Evolutionary conservation across 1,140 invertebrate species (phyloP), one percentile per base, ranked within the genome.

Genomic region (Limonius californicus): DNA sequence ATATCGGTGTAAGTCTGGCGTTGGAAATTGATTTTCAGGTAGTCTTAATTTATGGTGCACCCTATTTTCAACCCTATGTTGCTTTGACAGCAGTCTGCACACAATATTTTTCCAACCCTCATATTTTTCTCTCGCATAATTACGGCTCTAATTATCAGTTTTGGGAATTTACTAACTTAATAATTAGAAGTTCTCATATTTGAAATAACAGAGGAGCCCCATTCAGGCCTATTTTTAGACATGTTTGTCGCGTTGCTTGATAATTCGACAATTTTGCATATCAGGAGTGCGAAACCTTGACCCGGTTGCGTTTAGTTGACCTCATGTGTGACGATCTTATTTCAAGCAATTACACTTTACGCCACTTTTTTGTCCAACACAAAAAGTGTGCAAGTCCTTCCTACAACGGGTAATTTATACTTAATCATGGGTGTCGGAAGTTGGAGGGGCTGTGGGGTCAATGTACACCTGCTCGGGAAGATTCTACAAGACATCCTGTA

Each of bases 191-290:
- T 14, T 19, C 20, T 4, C 53, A 14, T 54, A 14, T 19, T 21
- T 54, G 11, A 18, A 47, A 6, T 14, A 15, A 15, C 16, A 47
- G n/a, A n/a, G n/a, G n/a, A n/a, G n/a, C n/a, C n/a, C n/a, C n/a
- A n/a, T 12, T 39, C 2, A 9, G 2, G 35, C 7, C n/a, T 39
- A 39, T 39, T 39, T 39, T 39, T 39, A 39, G 35, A 39, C 35
- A 39, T 39, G 23, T 27, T 27, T 27, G 35, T 39, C 35, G 35
- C n/a, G 35, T 39, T 39, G n/a, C 11, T 39, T 39, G 35, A 9
- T 50, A 4, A 50, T 50, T 50, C 11, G 45, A 11, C 18, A 50
- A 19, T 50, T 50, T 50, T 50, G 45, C 45, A 50, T 50, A 15
- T n/a, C 16, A 27, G 23, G 9, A 27, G 23, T 39, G 4, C 3